These are phyloP conservation scores for Kradibia gibbosae DNA, from an alignment of 1,140 invertebrate species.

Conservation along the genomic window DNA sequence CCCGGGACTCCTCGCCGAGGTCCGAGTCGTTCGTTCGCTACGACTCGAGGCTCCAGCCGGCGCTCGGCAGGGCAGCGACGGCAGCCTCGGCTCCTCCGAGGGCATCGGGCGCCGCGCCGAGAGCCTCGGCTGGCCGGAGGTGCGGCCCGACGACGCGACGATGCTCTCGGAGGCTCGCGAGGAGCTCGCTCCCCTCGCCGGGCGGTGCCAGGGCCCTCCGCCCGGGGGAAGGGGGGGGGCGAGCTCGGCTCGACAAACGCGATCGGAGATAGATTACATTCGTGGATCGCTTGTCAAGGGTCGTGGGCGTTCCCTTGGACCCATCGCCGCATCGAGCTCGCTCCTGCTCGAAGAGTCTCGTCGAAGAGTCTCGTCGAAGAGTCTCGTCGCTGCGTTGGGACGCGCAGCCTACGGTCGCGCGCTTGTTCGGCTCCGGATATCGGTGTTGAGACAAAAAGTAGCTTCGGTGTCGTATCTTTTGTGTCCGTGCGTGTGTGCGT, in stretches of 20 bases:
- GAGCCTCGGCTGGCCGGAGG: too few species aligned
- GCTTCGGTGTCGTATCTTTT: slow-evolving; percentile 17
- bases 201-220: too few species aligned
- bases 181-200: too few species aligned
- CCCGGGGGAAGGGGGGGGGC: too few species aligned
- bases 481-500: slow-evolving; percentile 43
- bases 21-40: background rate
- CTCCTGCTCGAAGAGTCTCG: background rate
- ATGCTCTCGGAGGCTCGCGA: too few species aligned
- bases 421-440: slow-evolving; percentile 25
- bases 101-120: too few species aligned
- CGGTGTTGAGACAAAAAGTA: slow-evolving; percentile 40
- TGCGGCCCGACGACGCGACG: too few species aligned
- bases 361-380: slow-evolving; percentile 8
- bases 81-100: too few species aligned
- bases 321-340: background rate
- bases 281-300: too few species aligned
- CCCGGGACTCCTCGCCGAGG: background rate
- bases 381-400: background rate
- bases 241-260: background rate
- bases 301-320: too few species aligned
- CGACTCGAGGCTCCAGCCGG: slow-evolving; percentile 29
- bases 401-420: slow-evolving; percentile 14
- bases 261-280: too few species aligned
- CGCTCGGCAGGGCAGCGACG: slow-evolving; percentile 4